Evolutionary conservation across 2,888 invertebrate genomes (phyloP).

Genomic region (Cheilosia scutellata): DNA sequence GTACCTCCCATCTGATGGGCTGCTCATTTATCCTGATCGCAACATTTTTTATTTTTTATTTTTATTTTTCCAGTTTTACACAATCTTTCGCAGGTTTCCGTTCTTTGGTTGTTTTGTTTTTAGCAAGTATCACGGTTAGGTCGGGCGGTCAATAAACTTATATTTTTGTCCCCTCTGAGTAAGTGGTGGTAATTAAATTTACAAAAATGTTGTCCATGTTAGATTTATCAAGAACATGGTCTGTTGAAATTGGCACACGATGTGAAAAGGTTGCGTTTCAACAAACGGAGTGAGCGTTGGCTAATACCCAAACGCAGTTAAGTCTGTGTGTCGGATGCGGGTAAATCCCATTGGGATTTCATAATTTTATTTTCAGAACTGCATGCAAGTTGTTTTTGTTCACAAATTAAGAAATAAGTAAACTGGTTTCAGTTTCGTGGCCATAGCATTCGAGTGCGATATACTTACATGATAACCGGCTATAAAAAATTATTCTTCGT

Average conservation of each 20-base stretch:
- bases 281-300: neutral
- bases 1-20: no score
- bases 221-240: conserved; percentile 29
- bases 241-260: conserved; percentile 32
- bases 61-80: neutral
- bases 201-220: conserved; percentile 17
- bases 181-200: conserved; percentile 31
- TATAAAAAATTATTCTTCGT: conserved; percentile 17
- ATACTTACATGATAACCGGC: neutral
- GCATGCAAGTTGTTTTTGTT: conserved; percentile 9
- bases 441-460: conserved; percentile 1
- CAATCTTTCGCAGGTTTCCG: neutral
- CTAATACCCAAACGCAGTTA: conserved; percentile 6
- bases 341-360: conserved; percentile 32
- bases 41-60: neutral
- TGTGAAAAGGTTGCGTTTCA: conserved; percentile 9
- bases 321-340: conserved; percentile 1
- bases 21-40: no score
- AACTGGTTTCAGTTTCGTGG: conserved; percentile 24
- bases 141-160: conserved; percentile 24
- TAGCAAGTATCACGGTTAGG: conserved; percentile 2
- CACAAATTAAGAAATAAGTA: neutral
- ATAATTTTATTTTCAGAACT: conserved; percentile 43
- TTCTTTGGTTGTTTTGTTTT: neutral
- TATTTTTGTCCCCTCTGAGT: neutral